Evolutionary conservation across 2,888 invertebrate genomes (phyloP).

Genomic region (Ypsolopha scabrella): DNA sequence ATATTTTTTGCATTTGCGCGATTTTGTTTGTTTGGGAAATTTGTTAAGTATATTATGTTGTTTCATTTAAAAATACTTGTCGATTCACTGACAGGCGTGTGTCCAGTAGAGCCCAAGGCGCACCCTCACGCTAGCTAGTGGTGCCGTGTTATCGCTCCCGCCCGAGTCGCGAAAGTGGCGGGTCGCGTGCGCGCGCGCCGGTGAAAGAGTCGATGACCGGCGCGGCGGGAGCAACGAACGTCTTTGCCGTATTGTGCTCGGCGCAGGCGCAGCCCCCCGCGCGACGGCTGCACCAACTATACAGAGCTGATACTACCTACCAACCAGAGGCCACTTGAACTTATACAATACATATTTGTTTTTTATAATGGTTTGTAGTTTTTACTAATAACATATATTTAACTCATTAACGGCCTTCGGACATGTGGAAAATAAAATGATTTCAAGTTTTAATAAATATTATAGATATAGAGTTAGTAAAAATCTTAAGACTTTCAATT

Average conservation of each 20-base stretch:
- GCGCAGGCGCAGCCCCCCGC: constrained; percentile 18
- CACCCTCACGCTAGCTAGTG: constrained; percentile 10
- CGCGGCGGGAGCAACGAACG: constrained; percentile 64
- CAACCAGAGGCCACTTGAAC: constrained; percentile 9
- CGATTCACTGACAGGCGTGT: no score
- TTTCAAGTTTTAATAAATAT: no score
- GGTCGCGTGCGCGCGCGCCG: constrained; percentile 52
- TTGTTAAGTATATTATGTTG: no score
- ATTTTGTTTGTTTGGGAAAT: background rate
- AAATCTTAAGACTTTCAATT: no score
- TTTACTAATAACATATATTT: no score
- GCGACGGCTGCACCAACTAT: constrained; percentile 17
- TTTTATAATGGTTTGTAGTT: background rate
- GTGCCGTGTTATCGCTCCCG: constrained; percentile 32
- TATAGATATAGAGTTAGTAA: no score
- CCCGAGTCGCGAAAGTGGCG: constrained; percentile 46
- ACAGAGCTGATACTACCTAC: constrained; percentile 21
- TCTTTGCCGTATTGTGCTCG: constrained; percentile 54
- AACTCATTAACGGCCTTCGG: no score
- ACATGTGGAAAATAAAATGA: no score
- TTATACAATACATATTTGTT: background rate
- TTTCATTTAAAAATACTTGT: no score
- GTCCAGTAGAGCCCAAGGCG: background rate
- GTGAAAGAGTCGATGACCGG: constrained; percentile 65
- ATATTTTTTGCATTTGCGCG: no score